phyloP scores from a whole-genome alignment of 2,797 vertebrate genomes.

The Hyperoplus immaculatus region DNA sequence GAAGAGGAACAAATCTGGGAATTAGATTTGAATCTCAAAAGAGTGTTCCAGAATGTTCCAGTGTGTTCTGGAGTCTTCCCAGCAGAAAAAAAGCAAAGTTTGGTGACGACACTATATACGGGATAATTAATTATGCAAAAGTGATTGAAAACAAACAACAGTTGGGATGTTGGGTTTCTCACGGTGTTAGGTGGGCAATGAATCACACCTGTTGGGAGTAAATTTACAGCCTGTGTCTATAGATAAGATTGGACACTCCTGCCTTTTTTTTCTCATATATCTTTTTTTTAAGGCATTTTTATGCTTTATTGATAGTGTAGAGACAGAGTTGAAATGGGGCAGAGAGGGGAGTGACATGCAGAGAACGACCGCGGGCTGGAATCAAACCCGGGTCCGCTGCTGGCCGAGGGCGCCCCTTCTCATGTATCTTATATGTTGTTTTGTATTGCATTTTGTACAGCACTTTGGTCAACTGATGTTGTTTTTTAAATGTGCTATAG shows the following conservation, averaged over 20 bases:
- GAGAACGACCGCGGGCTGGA: too few relatives aligned
- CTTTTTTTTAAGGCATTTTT: too few relatives aligned
- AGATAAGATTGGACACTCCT: conserved; percentile 52
- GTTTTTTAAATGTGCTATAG: too few relatives aligned
- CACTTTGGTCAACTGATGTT: too few relatives aligned
- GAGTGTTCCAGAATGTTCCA: conserved; percentile 11
- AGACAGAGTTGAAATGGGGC: too few relatives aligned
- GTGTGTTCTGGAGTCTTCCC: conserved; percentile 49
- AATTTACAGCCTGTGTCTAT: conserved; percentile 59
- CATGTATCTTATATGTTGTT: too few relatives aligned
- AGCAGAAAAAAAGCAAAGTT: conserved; percentile 43
- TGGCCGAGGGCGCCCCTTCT: too few relatives aligned
- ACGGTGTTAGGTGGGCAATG: conserved; percentile 62
- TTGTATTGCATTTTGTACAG: too few relatives aligned
- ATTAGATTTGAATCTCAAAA: conserved; percentile 50
- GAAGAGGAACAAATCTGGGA: conserved; percentile 73
- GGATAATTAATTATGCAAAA: conserved; percentile 66
- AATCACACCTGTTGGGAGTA: conserved; percentile 62
- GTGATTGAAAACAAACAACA: conserved; percentile 9
- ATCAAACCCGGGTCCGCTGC: too few relatives aligned
- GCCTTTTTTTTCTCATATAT: too few relatives aligned
- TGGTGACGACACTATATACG: conserved; percentile 39
- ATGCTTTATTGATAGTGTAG: too few relatives aligned
- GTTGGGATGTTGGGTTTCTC: conserved; percentile 61
- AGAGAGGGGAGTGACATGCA: too few relatives aligned